Conservation (phyloP, 2,888 invertebrate genomes). For the Achlya flavicornis region DNA sequence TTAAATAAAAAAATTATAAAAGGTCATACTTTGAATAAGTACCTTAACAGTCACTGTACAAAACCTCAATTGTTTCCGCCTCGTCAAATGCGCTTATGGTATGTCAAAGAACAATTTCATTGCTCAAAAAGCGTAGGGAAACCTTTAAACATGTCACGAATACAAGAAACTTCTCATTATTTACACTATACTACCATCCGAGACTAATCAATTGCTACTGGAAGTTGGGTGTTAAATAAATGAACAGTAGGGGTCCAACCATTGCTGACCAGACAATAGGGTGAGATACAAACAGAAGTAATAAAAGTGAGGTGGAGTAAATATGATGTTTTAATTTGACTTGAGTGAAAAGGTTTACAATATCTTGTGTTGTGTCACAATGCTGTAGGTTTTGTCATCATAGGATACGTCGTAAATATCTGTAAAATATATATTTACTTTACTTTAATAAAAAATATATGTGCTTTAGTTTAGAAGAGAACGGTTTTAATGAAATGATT, state of each 20-base stretch:
- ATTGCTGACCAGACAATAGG: slow-evolving; percentile 1
- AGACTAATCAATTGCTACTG: slow-evolving; percentile 11
- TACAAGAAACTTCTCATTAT: neutral
- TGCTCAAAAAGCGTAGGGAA: slow-evolving; percentile 6
- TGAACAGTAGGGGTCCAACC: neutral
- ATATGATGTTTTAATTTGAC: slow-evolving; percentile 9
- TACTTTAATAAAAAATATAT: too few species aligned
- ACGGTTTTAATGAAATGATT: too few species aligned
- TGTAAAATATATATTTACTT: too few species aligned
- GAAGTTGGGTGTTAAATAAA: slow-evolving; percentile 1
- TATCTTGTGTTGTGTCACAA: neutral
- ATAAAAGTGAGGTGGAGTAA: neutral
- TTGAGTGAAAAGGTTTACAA: neutral
- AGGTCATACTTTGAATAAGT: too few species aligned
- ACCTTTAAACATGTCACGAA: neutral
- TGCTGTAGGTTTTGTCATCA: neutral
- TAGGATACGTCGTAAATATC: too few species aligned
- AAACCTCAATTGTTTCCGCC: too few species aligned
- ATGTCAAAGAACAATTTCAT: neutral
- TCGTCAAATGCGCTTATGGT: too few species aligned
- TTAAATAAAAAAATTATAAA: too few species aligned
- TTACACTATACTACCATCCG: neutral
- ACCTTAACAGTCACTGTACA: too few species aligned
- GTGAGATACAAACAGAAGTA: neutral
- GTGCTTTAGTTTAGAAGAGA: too few species aligned